Evolutionary conservation across 1,140 invertebrate genomes (phyloP), one percentile per base, ranked within the genome.

Genomic region (Nixonia krombeini): DNA sequence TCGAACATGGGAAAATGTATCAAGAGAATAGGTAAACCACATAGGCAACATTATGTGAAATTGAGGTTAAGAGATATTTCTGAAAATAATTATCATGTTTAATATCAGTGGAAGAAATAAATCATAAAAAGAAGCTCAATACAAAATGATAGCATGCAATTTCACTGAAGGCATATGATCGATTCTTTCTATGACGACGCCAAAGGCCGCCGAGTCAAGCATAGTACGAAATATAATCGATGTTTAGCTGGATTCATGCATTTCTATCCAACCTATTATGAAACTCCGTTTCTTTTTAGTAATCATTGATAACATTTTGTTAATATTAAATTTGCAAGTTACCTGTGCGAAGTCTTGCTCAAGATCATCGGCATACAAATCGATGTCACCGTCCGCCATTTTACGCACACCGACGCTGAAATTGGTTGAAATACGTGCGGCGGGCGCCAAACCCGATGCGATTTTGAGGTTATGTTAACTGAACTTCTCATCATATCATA

Each of bases 371-470:
- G 93, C 94, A 86, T 98, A 98, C 74, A 98, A 90, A 92, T 98
- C 96, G 86, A 98, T 96, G 88, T 97, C 96, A 87, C 93, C 93
- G 86, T 96, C 95, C 87, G 94, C 94, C 94, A 96, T 96, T 90
- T 92, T 94, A 81, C 72, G 68, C n/a, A n/a, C 50, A 82, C 75
- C 75, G 80, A 84, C 83, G 81, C 79, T n/a, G n/a, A n/a, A n/a
- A n/a, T n/a, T n/a, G n/a, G n/a, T n/a, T 80, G 44, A 70, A 70
- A 67, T 53, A 55, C 47, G 13, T 17, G 23, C 31, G 45, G 50
- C 49, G 47, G 15, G 68, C 66, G 53, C 61, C 64, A 75, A 70
- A 52, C 47, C 41, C 16, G n/a, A n/a, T n/a, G n/a, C n/a, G n/a
- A n/a, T n/a, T n/a, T n/a, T n/a, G n/a, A n/a, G n/a, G n/a, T n/a